These are phyloP conservation scores for Bos taurus DNA, from an alignment of 2,113 vertebrate species.

Conservation along the genomic window ARS-UCD2.0 NC_037346.1:28523501-28524000, in stretches of 20 bases:
- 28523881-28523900: not conserved
- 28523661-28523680: too few relatives aligned
- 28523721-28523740: not conserved
- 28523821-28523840: not conserved
- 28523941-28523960: not conserved
- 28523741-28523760: not conserved
- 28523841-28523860: not conserved
- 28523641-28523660: too few relatives aligned
- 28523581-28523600: too few relatives aligned
- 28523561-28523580: too few relatives aligned
- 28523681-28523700: too few relatives aligned
- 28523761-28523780: not conserved
- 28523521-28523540: too few relatives aligned
- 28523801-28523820: not conserved
- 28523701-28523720: too few relatives aligned
- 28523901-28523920: not conserved
- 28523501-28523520: too few relatives aligned
- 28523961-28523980: not conserved
- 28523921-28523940: not conserved
- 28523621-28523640: too few relatives aligned
- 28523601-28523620: too few relatives aligned
- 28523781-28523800: not conserved
- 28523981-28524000: not conserved
- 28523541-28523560: too few relatives aligned
- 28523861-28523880: not conserved